A percentile compares a stretch with the other conserved stretches of the same genome.
Evolutionary conservation across 1,140 invertebrate species (phyloP).

Genomic region (Oryctes rhinoceros): DNA sequence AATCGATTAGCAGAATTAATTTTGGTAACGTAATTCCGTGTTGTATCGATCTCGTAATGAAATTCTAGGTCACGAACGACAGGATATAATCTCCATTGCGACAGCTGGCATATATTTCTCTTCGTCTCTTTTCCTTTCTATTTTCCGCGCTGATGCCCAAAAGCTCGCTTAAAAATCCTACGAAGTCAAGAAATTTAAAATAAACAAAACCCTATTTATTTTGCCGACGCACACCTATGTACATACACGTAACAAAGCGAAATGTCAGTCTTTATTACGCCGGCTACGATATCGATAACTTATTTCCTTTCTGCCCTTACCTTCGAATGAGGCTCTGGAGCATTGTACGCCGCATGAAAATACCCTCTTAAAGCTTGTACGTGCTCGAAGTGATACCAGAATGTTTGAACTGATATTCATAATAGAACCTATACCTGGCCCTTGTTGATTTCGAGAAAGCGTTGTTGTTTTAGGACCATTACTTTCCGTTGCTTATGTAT

Average conservation of each 20-base stretch:
- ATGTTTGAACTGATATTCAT: conserved; percentile 47
- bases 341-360: conserved; percentile 40
- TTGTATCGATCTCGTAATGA: conserved; percentile 44
- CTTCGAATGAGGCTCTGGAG: conserved; percentile 39
- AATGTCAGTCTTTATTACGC: conserved; percentile 30
- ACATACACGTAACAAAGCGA: conserved; percentile 19
- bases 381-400: conserved; percentile 44
- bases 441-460: conserved; percentile 44
- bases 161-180: conserved; percentile 25
- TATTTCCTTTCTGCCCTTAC: conserved; percentile 41
- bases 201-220: conserved; percentile 28
- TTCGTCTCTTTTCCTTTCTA: background rate
- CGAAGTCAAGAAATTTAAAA: conserved; percentile 28
- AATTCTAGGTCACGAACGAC: conserved; percentile 43
- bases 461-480: conserved; percentile 47
- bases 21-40: conserved; percentile 24
- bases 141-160: conserved; percentile 27
- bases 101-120: conserved; percentile 38
- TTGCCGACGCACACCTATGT: conserved; percentile 16
- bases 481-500: conserved; percentile 38
- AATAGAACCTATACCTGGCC: conserved; percentile 45
- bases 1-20: conserved; percentile 28
- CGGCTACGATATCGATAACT: conserved; percentile 24
- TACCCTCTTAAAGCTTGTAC: conserved; percentile 46
- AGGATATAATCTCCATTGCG: conserved; percentile 39